Evolutionary conservation across 2,113 vertebrate genomes (phyloP).

Genomic region (Grammomys dolichurus): DNA sequence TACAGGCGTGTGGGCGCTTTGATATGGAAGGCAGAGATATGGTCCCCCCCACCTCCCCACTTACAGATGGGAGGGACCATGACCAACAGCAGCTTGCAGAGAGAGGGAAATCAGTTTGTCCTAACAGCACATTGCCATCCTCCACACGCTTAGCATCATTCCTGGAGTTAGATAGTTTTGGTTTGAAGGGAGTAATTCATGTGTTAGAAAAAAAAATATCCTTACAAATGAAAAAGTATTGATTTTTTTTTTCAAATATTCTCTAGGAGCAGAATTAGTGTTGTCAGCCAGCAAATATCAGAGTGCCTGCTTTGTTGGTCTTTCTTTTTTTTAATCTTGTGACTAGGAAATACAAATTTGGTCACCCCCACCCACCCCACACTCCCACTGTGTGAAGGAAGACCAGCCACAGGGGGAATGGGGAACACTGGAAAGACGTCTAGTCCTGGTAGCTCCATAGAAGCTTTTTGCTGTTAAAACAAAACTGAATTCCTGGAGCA

Average conservation of each 20-base stretch:
- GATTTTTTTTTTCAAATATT: background rate
- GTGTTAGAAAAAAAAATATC: background rate
- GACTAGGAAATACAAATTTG: slow-evolving; percentile 26
- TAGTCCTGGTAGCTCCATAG: slow-evolving; percentile 19
- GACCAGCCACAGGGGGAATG: background rate
- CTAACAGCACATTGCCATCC: background rate
- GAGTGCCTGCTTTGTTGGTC: background rate
- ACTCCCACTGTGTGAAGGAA: background rate
- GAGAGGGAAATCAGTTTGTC: background rate
- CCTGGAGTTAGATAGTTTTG: background rate
- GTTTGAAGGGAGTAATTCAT: background rate
- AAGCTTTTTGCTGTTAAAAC: background rate
- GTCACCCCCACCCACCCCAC: background rate
- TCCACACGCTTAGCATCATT: background rate
- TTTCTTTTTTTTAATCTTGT: background rate
- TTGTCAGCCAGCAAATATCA: slow-evolving; percentile 2
- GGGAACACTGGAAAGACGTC: background rate
- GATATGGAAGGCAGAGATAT: background rate
- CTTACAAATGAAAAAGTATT: slow-evolving; percentile 19
- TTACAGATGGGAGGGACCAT: background rate
- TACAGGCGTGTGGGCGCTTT: accelerated
- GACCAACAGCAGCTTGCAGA: background rate
- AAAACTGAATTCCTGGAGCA: background rate
- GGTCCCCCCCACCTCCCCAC: no score
- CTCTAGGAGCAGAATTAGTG: slow-evolving; percentile 2